Conservation (phyloP, 2,113 vertebrate genomes). For the Chelonoidis abingdonii region DNA sequence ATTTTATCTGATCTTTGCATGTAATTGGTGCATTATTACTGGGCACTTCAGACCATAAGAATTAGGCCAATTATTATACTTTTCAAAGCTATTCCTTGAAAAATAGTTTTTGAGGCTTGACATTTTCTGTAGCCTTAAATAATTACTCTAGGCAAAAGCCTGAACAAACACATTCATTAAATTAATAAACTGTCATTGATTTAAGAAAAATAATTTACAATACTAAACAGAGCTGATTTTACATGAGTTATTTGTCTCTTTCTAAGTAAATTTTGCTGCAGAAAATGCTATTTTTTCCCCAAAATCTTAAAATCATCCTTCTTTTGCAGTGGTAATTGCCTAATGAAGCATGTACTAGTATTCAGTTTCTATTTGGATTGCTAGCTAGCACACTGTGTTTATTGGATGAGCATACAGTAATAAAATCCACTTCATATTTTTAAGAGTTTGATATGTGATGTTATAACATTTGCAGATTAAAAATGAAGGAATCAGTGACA, state of each 20-base stretch:
- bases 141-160: slow-evolving; percentile 27
- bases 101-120: background rate
- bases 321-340: background rate
- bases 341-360: slow-evolving; percentile 19
- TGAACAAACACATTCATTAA: background rate
- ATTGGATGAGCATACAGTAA: background rate
- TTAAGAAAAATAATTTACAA: background rate
- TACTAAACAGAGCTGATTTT: background rate
- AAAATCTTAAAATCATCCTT: background rate
- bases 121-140: slow-evolving; percentile 20
- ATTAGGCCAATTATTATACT: background rate
- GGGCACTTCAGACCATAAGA: background rate
- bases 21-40: background rate
- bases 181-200: slow-evolving; percentile 7
- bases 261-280: background rate
- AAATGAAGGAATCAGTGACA: background rate
- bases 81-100: background rate
- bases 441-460: background rate
- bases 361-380: slow-evolving; percentile 1
- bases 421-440: background rate
- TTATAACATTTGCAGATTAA: background rate
- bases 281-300: background rate
- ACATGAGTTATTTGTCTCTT: background rate
- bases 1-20: background rate
- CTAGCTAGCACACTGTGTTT: slow-evolving; percentile 5